Conservation (phyloP, 2,113 vertebrate species). For the Tichodroma muraria region DNA sequence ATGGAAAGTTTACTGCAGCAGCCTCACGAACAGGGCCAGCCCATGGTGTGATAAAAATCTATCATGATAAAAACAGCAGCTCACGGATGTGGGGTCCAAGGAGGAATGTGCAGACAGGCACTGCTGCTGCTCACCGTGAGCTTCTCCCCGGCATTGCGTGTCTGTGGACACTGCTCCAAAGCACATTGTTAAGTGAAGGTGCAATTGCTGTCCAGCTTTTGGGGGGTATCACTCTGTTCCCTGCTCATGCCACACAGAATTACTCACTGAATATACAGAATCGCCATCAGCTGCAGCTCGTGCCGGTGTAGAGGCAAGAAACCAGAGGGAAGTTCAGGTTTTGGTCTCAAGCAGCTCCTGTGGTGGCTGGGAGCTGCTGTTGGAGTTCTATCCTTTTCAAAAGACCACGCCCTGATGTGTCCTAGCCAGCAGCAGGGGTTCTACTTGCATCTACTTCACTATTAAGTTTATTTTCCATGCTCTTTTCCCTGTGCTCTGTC, state of each 20-base stretch:
- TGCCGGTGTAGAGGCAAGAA: background rate
- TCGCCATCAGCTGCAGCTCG: background rate
- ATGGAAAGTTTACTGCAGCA: background rate
- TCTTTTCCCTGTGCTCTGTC: background rate
- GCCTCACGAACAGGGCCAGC: background rate
- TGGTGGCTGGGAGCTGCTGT: background rate
- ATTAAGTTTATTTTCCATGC: background rate
- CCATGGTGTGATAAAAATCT: no score
- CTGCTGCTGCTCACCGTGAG: background rate
- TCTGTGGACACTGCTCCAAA: background rate
- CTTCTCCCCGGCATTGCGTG: background rate
- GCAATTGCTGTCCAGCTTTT: background rate
- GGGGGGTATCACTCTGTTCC: background rate
- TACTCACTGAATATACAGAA: background rate
- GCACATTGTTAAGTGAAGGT: background rate
- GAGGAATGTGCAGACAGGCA: background rate
- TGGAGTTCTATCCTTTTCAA: background rate
- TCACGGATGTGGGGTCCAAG: background rate
- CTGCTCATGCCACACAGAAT: background rate
- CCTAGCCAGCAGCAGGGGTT: background rate
- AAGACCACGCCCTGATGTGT: background rate
- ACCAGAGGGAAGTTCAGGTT: background rate
- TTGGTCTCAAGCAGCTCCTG: background rate
- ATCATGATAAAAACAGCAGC: no score
- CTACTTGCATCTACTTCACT: background rate